Percentiles rank a stretch among this genome's conserved stretches.
Conservation (phyloP, 1,140 invertebrate species). For the Aphaenogaster floridana region DNA sequence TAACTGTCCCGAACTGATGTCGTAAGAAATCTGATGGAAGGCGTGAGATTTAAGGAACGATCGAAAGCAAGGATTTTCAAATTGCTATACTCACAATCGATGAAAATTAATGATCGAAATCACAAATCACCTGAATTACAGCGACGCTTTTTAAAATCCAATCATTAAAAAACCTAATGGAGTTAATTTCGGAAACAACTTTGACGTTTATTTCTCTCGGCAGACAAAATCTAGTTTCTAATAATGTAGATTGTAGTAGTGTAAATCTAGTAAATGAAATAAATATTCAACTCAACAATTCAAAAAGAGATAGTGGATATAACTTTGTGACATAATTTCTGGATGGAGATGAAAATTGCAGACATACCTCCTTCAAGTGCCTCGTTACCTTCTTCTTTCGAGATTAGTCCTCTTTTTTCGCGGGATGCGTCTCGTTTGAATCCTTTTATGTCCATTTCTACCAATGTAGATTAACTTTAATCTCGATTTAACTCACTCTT, state of each 20-base stretch:
- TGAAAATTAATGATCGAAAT: not conserved
- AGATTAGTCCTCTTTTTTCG: not conserved
- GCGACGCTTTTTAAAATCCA: not conserved
- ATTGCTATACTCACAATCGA: not conserved
- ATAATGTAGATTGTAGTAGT: not conserved
- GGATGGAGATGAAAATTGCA: not conserved
- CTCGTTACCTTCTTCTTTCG: not conserved
- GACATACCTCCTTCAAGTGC: not conserved
- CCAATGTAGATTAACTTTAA: too few species aligned
- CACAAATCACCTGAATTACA: not conserved
- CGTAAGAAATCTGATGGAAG: not conserved
- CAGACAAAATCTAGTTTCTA: not conserved
- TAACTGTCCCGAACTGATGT: slow-evolving; percentile 11
- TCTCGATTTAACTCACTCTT: too few species aligned
- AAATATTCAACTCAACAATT: not conserved
- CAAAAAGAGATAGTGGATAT: not conserved
- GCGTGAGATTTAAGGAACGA: not conserved
- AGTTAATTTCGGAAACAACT: not conserved
- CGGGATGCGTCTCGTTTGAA: not conserved
- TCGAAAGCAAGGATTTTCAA: not conserved
- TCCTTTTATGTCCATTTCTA: not conserved
- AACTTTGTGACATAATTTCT: slow-evolving; percentile 10
- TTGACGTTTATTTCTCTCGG: not conserved
- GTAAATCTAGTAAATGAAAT: not conserved
- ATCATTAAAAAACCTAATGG: not conserved